Percentiles rank a stretch among this genome's conserved stretches.
These are phyloP conservation scores for Pachyuromys duprasi DNA, from an alignment of 2,797 vertebrate genomes.

Conservation along the genomic window DNA sequence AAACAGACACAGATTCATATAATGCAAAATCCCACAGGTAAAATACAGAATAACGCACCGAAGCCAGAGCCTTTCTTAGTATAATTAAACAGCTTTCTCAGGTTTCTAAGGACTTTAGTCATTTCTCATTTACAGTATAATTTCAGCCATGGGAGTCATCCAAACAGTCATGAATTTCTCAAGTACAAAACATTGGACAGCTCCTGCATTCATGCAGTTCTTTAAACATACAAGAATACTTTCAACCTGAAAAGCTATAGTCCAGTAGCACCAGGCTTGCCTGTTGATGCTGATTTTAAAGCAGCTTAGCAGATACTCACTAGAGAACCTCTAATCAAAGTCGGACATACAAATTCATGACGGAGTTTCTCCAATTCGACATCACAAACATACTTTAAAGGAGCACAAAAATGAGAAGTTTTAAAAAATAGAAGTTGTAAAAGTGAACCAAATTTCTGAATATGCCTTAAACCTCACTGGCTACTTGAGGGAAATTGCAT, in stretches of 20 bases:
- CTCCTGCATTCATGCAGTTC: conserved; percentile 45
- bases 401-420: not conserved
- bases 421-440: not conserved
- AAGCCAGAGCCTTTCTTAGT: conserved; percentile 63
- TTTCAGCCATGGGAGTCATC: conserved; percentile 38
- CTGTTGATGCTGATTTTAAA: not conserved
- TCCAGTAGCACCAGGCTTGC: not conserved
- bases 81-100: conserved; percentile 61
- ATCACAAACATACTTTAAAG: not conserved
- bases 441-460: not conserved
- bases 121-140: conserved; percentile 60
- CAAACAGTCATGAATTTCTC: conserved; percentile 57
- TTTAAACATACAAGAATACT: conserved; percentile 35
- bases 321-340: not conserved
- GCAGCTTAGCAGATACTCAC: not conserved
- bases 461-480: not conserved
- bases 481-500: not conserved
- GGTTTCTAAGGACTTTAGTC: conserved; percentile 54
- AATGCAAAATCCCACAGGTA: conserved; percentile 48
- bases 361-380: not conserved
- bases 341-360: not conserved
- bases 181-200: conserved; percentile 50
- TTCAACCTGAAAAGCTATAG: conserved; percentile 28
- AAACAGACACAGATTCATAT: conserved; percentile 68
- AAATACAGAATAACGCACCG: conserved; percentile 49